These are phyloP conservation scores for Drosophila ficusphila DNA, from an alignment of 1,140 invertebrate genomes.

Conservation along the genomic window DNA sequence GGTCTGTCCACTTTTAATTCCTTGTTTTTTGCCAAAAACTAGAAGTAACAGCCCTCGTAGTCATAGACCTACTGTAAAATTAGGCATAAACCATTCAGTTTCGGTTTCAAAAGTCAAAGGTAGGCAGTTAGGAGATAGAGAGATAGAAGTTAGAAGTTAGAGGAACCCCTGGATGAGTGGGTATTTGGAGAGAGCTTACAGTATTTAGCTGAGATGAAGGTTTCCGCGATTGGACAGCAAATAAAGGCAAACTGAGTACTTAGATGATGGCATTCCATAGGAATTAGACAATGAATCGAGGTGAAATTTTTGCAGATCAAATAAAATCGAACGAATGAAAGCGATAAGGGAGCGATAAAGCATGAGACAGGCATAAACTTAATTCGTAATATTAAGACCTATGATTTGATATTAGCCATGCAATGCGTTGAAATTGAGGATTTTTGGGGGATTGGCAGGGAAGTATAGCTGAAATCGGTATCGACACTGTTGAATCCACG, in stretches of 20 bases:
- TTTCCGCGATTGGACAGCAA: neutral
- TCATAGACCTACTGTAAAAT: constrained; percentile 2
- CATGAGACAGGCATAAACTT: neutral
- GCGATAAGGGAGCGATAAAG: neutral
- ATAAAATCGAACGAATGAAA: neutral
- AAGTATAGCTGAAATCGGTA: neutral
- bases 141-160: neutral
- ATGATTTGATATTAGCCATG: constrained; percentile 46
- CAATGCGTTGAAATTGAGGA: constrained; percentile 54
- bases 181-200: neutral
- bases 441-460: constrained; percentile 14
- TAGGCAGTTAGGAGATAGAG: constrained; percentile 1
- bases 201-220: neutral
- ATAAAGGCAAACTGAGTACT: neutral
- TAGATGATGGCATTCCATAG: constrained; percentile 35
- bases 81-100: constrained; percentile 56
- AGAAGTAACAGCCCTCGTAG: neutral
- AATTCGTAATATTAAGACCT: constrained; percentile 10
- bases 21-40: too few relatives aligned
- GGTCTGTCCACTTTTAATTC: too few relatives aligned
- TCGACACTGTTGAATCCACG: neutral
- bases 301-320: constrained; percentile 36
- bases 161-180: too few relatives aligned
- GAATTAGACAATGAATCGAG: constrained; percentile 41
- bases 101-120: constrained; percentile 54